phyloP scores from a whole-genome alignment of 2,797 vertebrate genomes.

The Furcifer pardalis region DNA sequence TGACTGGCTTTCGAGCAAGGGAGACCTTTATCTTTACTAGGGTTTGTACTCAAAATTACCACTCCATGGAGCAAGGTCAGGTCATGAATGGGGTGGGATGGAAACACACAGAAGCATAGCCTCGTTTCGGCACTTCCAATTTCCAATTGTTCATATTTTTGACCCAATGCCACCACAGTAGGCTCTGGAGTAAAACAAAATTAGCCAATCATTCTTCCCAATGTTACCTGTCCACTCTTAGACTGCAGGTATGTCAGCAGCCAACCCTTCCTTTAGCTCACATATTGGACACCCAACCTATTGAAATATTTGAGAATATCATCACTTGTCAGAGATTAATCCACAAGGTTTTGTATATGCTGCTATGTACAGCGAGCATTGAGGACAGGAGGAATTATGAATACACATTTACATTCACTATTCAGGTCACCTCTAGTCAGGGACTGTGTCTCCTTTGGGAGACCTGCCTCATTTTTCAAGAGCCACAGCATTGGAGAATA shows the following conservation, averaged over 20 bases:
- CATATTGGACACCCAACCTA: background rate
- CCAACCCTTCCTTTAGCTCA: background rate
- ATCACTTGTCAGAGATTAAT: background rate
- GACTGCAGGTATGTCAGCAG: background rate
- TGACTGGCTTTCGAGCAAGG: too few relatives aligned
- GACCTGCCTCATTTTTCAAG: background rate
- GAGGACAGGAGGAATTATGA: background rate
- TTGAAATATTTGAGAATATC: background rate
- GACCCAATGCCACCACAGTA: too few relatives aligned
- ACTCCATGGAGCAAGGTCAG: too few relatives aligned
- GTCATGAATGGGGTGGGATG: too few relatives aligned
- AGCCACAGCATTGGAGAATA: conserved; percentile 39
- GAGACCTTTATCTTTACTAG: too few relatives aligned
- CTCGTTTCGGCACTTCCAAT: too few relatives aligned
- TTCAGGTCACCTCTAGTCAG: background rate
- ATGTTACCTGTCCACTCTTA: too few relatives aligned
- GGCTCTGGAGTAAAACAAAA: too few relatives aligned
- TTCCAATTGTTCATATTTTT: too few relatives aligned
- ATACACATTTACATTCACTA: background rate
- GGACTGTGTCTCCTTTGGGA: background rate
- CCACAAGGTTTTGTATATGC: background rate
- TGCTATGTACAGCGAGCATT: background rate
- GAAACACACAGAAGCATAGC: too few relatives aligned
- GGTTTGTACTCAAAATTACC: too few relatives aligned
- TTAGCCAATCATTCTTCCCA: too few relatives aligned